Base-by-base conservation (phyloP, 1,140 invertebrate species). In the Hylaeus anthracinus region DNA sequence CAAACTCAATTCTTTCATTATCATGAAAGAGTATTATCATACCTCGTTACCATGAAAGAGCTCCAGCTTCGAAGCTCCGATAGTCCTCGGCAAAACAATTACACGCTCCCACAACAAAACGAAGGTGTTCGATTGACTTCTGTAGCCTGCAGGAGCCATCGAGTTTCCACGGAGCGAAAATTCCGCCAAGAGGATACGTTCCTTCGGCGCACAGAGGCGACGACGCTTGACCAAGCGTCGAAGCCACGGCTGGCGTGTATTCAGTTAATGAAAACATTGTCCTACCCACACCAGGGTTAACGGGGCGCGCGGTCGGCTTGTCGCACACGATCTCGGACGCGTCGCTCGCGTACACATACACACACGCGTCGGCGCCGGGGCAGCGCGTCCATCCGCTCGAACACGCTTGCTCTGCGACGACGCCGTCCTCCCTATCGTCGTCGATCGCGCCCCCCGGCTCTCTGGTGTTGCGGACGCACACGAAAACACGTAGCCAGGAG, bases 251-350 rank as follows among this genome's bases (percentile, higher is more conserved):
- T 56, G 72, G 76, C 88, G 81, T 90, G 88, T 91, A 90, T 88
- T 90, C 86, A 84, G 90, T 91, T 91, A 91, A 91, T 91, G 90
- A 90, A 91, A 91, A 91, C 90, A 90, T 90, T 91, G 90, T 91
- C 88, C 86, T 72, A 79, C 73, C 83, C 73, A 85, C 79, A 82
- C 83, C 77, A 60, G 56, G 81, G 60, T 69, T 66, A 72, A 53
- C 81, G 48, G 84, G 77, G 81, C 64, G 83, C 79, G 85, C 84
- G 88, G 88, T 84, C 86, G 73, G 82, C 79, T 86, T 87, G 87
- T 91, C 86, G 85, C 88, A 84, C 86, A 90, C 81, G 79, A 89
- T 71, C 86, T 86, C 81, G 45, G 79, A 72, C 82, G 81, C 86
- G 83, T 75, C 79, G 45, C 45, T 48, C 51, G 9, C 51, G 26